These are phyloP conservation scores for Anadara kagoshimensis DNA, from an alignment of 1,140 invertebrate genomes.

Conservation along the genomic window DNA sequence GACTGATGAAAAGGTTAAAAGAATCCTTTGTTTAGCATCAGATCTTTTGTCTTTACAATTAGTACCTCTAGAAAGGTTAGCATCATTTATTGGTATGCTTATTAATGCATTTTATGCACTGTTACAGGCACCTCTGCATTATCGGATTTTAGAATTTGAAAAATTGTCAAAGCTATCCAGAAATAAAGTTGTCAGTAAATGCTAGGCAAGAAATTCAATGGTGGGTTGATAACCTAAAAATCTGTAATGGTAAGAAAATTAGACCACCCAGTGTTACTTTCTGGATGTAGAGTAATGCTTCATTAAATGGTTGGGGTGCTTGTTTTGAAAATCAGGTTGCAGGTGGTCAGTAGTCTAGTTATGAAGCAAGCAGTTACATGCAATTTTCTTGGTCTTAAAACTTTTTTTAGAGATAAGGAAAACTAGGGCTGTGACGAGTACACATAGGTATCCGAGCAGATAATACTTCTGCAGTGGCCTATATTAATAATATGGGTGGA, in stretches of 20 bases:
- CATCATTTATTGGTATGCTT: slow-evolving; percentile 31
- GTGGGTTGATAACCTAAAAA: slow-evolving; percentile 32
- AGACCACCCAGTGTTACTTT: neutral
- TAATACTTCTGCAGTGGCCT: slow-evolving; percentile 18
- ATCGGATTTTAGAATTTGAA: slow-evolving; percentile 23
- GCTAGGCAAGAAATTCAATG: slow-evolving; percentile 25
- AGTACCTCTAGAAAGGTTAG: neutral
- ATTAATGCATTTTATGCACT: slow-evolving; percentile 32
- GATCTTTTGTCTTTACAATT: too few relatives aligned
- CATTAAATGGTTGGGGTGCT: slow-evolving; percentile 26
- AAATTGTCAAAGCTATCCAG: slow-evolving; percentile 5
- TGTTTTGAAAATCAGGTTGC: neutral
- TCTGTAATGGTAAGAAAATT: neutral
- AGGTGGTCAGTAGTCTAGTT: slow-evolving; percentile 17
- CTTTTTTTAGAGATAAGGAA: neutral
- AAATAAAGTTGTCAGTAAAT: neutral
- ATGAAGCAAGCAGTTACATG: slow-evolving; percentile 8
- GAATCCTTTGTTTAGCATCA: too few relatives aligned
- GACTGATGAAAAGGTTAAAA: too few relatives aligned
- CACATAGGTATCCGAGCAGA: slow-evolving; percentile 27
- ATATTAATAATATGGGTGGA: slow-evolving; percentile 36
- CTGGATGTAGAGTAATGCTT: slow-evolving; percentile 29
- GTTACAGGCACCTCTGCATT: slow-evolving; percentile 14
- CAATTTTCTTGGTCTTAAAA: slow-evolving; percentile 30
- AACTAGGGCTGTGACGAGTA: too few relatives aligned